A percentile compares a stretch with the other conserved stretches of the same genome.
These are phyloP conservation scores for Pachyramphus minor DNA, from an alignment of 2,113 vertebrate genomes.

Conservation along the genomic window DNA sequence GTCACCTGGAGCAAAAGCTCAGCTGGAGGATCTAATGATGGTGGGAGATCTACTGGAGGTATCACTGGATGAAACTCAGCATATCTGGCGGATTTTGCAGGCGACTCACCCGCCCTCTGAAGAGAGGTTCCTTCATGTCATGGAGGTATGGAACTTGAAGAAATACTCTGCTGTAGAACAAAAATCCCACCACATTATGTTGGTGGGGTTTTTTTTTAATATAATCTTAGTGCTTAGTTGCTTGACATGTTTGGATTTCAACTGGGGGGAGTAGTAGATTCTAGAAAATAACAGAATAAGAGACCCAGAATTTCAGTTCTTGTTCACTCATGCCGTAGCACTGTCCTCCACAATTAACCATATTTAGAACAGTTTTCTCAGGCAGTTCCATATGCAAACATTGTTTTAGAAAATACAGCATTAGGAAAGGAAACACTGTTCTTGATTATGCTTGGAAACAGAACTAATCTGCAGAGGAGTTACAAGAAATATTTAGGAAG, in stretches of 20 bases:
- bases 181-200: neutral
- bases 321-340: fast-evolving
- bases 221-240: neutral
- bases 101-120: slow-evolving; percentile 96
- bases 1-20: slow-evolving; percentile 88
- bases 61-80: slow-evolving; percentile 96
- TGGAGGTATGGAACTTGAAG: slow-evolving; percentile 81
- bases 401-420: neutral
- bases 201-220: neutral
- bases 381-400: neutral
- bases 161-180: neutral
- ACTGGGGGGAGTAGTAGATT: neutral
- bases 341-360: neutral
- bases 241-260: neutral
- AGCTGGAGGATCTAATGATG: slow-evolving; percentile 98
- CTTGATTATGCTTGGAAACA: neutral
- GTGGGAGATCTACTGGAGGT: slow-evolving; percentile 95
- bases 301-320: neutral
- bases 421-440: neutral
- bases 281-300: neutral
- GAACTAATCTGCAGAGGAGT: neutral
- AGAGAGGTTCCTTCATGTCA: slow-evolving; percentile 92
- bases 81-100: slow-evolving; percentile 98
- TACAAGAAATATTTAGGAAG: neutral
- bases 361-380: neutral